Conservation (phyloP, 2,113 vertebrate species). For the Pelecanus crispus region DNA sequence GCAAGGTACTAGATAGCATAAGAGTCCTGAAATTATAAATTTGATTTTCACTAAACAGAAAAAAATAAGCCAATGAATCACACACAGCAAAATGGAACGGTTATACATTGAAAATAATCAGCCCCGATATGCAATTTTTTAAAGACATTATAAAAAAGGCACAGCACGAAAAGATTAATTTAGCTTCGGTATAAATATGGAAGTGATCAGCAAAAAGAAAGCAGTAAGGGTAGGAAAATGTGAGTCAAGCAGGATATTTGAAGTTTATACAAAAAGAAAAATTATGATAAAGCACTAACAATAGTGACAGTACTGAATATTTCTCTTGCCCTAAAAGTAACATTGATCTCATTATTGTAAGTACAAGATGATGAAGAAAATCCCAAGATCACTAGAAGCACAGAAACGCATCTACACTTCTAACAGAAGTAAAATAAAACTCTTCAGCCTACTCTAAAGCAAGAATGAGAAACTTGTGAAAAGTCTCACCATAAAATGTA, state of each 20-base stretch:
- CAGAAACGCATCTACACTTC: neutral
- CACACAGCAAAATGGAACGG: neutral
- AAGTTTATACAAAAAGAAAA: neutral
- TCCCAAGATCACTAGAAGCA: neutral
- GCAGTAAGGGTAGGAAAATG: neutral
- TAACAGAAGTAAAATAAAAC: neutral
- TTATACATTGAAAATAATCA: neutral
- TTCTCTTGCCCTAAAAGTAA: neutral
- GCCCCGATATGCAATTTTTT: neutral
- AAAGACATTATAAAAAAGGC: neutral
- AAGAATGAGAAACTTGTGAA: neutral
- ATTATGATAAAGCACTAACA: neutral
- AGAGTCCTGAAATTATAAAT: neutral
- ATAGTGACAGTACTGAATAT: neutral
- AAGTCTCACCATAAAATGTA: neutral
- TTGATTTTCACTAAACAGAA: neutral
- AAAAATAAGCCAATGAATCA: neutral
- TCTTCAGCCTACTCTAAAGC: neutral
- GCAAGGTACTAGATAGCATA: neutral
- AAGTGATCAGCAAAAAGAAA: neutral
- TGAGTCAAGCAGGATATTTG: neutral
- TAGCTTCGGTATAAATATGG: neutral
- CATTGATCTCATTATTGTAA: neutral
- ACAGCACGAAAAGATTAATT: neutral
- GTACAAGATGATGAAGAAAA: neutral